Conservation (phyloP, 2,888 invertebrate species). For the Muschampia plurimacula region DNA sequence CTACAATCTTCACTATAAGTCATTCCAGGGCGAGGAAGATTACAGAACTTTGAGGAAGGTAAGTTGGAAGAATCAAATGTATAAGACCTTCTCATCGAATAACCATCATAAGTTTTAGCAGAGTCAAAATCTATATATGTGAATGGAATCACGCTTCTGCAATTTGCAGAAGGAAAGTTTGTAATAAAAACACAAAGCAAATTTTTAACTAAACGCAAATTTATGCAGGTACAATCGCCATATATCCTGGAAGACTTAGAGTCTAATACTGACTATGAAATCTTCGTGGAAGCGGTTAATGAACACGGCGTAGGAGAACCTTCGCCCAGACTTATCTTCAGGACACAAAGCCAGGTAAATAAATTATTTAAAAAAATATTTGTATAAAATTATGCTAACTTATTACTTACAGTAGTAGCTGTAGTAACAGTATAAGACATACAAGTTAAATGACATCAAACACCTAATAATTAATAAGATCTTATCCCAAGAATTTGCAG, state of each 20-base stretch:
- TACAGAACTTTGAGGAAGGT: conserved; percentile 85
- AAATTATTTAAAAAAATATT: neutral
- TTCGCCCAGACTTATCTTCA: conserved; percentile 91
- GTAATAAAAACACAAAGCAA: too few species aligned
- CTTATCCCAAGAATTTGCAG: too few species aligned
- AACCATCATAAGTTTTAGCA: too few species aligned
- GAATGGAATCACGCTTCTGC: too few species aligned
- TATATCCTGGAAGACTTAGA: conserved; percentile 91
- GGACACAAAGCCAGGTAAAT: conserved; percentile 88
- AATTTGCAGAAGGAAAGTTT: too few species aligned
- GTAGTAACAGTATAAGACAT: too few species aligned
- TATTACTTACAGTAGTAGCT: too few species aligned
- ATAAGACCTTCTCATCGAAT: too few species aligned
- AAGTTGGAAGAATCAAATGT: conserved; percentile 24
- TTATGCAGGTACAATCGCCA: conserved; percentile 86
- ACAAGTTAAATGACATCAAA: too few species aligned
- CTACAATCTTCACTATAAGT: conserved; percentile 87
- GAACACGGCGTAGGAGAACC: conserved; percentile 92
- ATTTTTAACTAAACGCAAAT: neutral
- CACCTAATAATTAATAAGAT: too few species aligned
- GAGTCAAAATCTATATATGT: too few species aligned
- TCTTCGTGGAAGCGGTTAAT: conserved; percentile 92
- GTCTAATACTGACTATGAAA: conserved; percentile 91
- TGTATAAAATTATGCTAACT: neutral
- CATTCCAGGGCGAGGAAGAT: conserved; percentile 82